Conservation (phyloP, 30 jellyfish, hydroid and myxozoan species). For the Pseudorhiza aurosa region DNA sequence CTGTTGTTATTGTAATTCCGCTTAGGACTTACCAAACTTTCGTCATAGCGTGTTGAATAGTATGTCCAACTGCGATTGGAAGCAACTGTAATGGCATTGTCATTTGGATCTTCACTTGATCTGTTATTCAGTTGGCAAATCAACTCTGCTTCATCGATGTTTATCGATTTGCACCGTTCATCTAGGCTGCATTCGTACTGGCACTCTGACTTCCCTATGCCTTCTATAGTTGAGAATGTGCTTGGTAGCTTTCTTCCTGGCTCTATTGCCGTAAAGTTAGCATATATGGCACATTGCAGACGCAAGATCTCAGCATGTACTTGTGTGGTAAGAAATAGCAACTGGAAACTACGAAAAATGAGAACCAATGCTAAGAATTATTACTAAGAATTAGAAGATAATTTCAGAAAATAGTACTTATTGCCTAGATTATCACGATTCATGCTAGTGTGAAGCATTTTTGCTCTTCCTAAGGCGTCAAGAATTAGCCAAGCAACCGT, state of each 20-base stretch:
- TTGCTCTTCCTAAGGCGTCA: too few species aligned
- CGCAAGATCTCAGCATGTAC: constrained; percentile 17
- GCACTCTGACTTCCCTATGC: neutral
- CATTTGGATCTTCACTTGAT: constrained; percentile 3
- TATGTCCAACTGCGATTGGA: constrained; percentile 25
- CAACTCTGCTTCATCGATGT: neutral
- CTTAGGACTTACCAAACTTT: constrained; percentile 11
- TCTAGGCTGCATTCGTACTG: neutral
- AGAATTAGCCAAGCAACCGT: too few species aligned
- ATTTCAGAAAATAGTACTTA: too few species aligned
- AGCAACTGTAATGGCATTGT: neutral
- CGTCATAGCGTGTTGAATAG: constrained; percentile 28
- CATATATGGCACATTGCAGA: constrained; percentile 3
- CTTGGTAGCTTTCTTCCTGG: neutral
- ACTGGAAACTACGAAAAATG: neutral
- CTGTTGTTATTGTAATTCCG: too few species aligned
- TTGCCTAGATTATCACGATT: too few species aligned
- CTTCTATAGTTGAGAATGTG: neutral
- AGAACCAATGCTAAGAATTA: too few species aligned
- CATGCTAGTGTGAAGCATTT: too few species aligned
- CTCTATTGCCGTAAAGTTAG: constrained; percentile 10
- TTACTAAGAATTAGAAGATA: too few species aligned
- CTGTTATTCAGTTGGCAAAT: constrained; percentile 21
- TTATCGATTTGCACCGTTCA: constrained; percentile 6
- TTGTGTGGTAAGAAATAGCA: neutral